phyloP scores from a whole-genome alignment of 2,888 invertebrate species.

The Nephrotoma appendiculata region DNA sequence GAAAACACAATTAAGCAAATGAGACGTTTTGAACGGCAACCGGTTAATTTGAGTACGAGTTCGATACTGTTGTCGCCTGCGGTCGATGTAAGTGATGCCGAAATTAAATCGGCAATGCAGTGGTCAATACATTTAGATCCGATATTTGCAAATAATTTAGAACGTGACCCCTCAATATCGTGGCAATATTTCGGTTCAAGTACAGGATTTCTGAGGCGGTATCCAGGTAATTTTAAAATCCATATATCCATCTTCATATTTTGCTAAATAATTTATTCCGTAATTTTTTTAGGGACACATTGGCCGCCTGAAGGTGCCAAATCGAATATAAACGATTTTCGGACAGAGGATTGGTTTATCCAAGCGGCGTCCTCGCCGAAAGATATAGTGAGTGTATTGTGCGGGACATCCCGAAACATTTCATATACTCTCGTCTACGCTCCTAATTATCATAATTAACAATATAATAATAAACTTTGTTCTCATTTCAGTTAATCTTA shows the following conservation, averaged over 20 bases:
- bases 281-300: conserved; percentile 45
- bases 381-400: conserved; percentile 53
- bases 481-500: conserved; percentile 44
- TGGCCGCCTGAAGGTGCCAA: conserved; percentile 72
- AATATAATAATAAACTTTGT: not conserved
- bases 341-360: conserved; percentile 90
- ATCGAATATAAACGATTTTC: conserved; percentile 85
- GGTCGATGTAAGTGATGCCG: conserved; percentile 40
- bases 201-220: conserved; percentile 87
- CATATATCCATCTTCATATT: not conserved
- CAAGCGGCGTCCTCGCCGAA: conserved; percentile 95
- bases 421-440: not conserved
- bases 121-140: conserved; percentile 92
- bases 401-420: not conserved
- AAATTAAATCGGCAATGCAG: conserved; percentile 77
- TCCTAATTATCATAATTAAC: not conserved
- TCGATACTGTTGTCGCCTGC: conserved; percentile 69
- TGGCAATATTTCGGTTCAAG: conserved; percentile 99
- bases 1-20: conserved; percentile 59
- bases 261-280: not conserved
- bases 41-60: conserved; percentile 70
- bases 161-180: conserved; percentile 78
- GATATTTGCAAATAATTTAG: conserved; percentile 78
- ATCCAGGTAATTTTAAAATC: conserved; percentile 56
- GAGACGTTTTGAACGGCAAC: conserved; percentile 74